Conservation (phyloP, 2,888 invertebrate genomes). For the Griposia aprilina region DNA sequence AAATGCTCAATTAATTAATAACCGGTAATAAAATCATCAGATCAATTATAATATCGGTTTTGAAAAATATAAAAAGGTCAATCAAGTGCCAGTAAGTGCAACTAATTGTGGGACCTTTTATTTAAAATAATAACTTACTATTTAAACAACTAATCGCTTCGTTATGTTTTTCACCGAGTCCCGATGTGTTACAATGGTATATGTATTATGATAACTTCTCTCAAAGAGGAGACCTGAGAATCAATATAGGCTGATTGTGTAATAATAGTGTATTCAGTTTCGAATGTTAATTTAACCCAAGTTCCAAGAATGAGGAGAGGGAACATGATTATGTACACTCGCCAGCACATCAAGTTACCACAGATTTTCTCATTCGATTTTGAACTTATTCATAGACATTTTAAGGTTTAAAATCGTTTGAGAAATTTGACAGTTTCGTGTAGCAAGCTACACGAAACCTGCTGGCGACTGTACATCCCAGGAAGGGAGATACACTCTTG, state of each 20-base stretch:
- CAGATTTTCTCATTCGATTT: no score
- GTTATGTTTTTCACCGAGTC: not conserved
- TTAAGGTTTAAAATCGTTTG: no score
- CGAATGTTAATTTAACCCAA: no score
- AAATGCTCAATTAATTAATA: constrained; percentile 6
- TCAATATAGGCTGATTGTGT: not conserved
- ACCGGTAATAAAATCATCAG: constrained; percentile 31
- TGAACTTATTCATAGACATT: no score
- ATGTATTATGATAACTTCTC: not conserved
- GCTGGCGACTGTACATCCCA: no score
- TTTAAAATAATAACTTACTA: not conserved
- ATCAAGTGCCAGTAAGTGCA: not conserved
- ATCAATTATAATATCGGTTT: not conserved
- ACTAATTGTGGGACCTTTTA: not conserved
- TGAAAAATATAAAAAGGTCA: no score
- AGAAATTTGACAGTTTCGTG: no score
- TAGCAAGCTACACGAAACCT: no score
- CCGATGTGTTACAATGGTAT: not conserved
- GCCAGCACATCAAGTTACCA: no score
- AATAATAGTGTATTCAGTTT: no score
- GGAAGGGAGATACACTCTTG: not conserved
- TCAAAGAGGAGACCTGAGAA: not conserved
- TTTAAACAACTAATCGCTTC: not conserved
- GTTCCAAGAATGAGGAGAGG: not conserved
- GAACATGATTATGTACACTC: no score